A percentile compares a stretch with the other conserved stretches of the same genome.
Conservation (phyloP, 2,888 invertebrate species). For the Cosmia trapezina region DNA sequence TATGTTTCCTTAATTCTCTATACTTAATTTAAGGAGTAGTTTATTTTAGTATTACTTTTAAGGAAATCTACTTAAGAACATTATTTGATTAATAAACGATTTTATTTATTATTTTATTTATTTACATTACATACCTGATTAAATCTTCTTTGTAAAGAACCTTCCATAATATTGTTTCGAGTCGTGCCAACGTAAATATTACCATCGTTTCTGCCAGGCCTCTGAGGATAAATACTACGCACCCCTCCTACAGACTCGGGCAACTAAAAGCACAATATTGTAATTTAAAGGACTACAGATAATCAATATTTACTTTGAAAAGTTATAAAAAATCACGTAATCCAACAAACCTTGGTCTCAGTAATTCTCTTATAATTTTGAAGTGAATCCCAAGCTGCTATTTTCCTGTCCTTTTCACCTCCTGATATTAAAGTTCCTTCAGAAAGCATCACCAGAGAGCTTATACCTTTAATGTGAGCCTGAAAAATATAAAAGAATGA, state of each 20-base stretch:
- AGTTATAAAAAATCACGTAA: background rate
- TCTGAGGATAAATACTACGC: constrained; percentile 96
- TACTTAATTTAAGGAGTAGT: too few relatives aligned
- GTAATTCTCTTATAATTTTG: constrained; percentile 97
- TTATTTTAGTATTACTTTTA: too few relatives aligned
- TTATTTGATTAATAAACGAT: too few relatives aligned
- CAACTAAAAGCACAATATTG: constrained; percentile 88
- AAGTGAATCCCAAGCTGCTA: constrained; percentile 97
- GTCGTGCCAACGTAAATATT: constrained; percentile 98
- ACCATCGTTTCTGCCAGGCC: constrained; percentile 96
- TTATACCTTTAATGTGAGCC: constrained; percentile 96
- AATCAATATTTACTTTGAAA: background rate
- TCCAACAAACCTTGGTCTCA: constrained; percentile 93
- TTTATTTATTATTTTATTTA: too few relatives aligned
- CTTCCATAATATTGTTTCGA: constrained; percentile 96
- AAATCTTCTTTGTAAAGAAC: constrained; percentile 96
- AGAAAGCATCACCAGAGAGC: constrained; percentile 96
- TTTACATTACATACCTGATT: constrained; percentile 93
- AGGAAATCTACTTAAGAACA: too few relatives aligned
- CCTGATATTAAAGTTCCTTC: constrained; percentile 97
- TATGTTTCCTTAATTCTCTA: too few relatives aligned
- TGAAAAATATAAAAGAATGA: constrained; percentile 62
- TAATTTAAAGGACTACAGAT: too few relatives aligned
- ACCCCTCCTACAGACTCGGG: constrained; percentile 97
- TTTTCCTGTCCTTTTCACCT: constrained; percentile 96